Base-by-base conservation (phyloP, 1,140 invertebrate genomes). In the Galleria mellonella region DNA sequence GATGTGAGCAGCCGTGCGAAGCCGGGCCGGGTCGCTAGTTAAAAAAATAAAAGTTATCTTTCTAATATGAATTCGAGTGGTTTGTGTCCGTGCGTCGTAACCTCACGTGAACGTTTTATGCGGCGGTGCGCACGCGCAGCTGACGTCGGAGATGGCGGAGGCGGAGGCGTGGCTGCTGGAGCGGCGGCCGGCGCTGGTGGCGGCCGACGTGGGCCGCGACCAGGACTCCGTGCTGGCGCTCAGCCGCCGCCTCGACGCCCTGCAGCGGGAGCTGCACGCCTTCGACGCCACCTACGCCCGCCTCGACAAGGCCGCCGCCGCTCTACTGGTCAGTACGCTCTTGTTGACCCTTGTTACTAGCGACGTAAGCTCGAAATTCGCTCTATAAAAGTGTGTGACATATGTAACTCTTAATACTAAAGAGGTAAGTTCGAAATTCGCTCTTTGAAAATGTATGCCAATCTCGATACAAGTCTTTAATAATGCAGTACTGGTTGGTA, bases 151-250 rank as follows among this genome's bases (percentile, higher is more conserved):
- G 86, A 93, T 93, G 14, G 88, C 90, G 28, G 96, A 98, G 86
- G 94, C 94, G 9, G 93, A 95, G 57, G 90, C 92, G 28, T 97
- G 96, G 96, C 91, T 97, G 47, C 88, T 89, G 31, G 96, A 97
- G 62, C 94, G 94, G 61, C 87, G 90, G n/a, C 93, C 94, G 0
- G 87, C 93, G 15, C 69, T 97, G 9, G 89, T 89, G 0, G 94
- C 92, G 0, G 88, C 83, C 10, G 96, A 98, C 67, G 91, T 92
- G 46, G 96, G 95, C 0, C 92, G 94, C 46, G 96, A 97, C 75
- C 95, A 97, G 85, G 93, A 95, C 58, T 94, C 94, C 0, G 94
- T 95, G 5, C 91, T 92, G 49, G 90, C 91, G 2, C 83, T 94
- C 27, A 85, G 94, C 52, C 93, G 96, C 60, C 94, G 96, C 67